Evolutionary conservation across 35 echinoderm and acorn worm species (phyloP), one percentile per base, ranked within the genome.

Genomic region (Hemicentrotus pulcherrimus): DNA sequence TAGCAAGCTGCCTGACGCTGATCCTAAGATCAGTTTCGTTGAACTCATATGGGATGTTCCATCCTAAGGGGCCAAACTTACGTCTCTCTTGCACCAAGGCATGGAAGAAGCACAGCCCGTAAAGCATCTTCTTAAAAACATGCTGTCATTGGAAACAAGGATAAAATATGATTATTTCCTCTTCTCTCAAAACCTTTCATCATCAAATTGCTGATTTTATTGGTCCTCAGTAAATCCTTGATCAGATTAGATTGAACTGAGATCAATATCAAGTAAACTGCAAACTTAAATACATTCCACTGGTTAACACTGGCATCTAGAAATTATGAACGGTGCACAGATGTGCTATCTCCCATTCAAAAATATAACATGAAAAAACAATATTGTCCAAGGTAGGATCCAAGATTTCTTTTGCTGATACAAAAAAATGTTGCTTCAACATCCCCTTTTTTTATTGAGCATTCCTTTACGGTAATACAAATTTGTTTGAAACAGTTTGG

Each of bases 11-110:
- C 32, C 96, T 50, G 4, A 99, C 98, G 87, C 98, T 99, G 96
- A 99, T 99, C 28, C 98, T 95, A n/a, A 99, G 93, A 94, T 98
- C 97, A 46, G 98, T 99, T 94, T 99, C 98, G 32, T 99, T 99
- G 92, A 97, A 99, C 88, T 99, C 98, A 50, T 99, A 99, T 0
- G 98, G 98, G 35, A 97, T 99, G 95, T 99, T 99, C 97, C 98
- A 97, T n/a, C 97, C 98, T 6, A 99, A 94, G 15, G 98, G 98
- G 18, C 97, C 98, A 98, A 99, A 99, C 41, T 98, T 99, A 59
- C 98, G 95, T 71, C 98, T 96, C 92, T 98, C 97, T 94, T 99
- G 97, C 6, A 99, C 95, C 94, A 99, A 59, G 59, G 98, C 98
- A 93, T 99, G 98, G 95, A 99, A 99, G 96, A 99, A 99, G 61